These are phyloP conservation scores for Kuschelorhynchus macadamiae DNA, from an alignment of 2,888 invertebrate genomes.

Conservation along the genomic window DNA sequence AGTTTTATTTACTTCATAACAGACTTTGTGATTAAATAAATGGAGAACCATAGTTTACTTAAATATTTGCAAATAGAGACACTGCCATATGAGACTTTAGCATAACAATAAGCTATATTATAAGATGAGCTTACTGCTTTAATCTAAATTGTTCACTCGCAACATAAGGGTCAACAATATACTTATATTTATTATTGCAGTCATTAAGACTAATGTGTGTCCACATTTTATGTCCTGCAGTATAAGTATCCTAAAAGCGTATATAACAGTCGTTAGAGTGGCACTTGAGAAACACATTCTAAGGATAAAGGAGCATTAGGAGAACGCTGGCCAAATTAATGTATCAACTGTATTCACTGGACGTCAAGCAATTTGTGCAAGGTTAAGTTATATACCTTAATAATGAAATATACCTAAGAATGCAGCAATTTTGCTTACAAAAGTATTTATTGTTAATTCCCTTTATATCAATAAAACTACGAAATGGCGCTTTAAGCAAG, in stretches of 20 bases:
- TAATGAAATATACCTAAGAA: slow-evolving; percentile 16
- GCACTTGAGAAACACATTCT: slow-evolving; percentile 28
- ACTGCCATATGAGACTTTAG: no score
- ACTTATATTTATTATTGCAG: slow-evolving; percentile 19
- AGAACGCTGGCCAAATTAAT: slow-evolving; percentile 29
- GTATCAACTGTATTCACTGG: slow-evolving; percentile 14
- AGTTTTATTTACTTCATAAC: no score
- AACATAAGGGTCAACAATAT: slow-evolving; percentile 11
- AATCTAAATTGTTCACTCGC: no score
- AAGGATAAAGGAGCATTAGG: slow-evolving; percentile 26
- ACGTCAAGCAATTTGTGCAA: slow-evolving; percentile 14
- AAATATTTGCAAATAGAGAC: no score
- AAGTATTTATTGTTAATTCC: neutral
- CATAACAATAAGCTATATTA: no score
- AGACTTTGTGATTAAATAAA: no score
- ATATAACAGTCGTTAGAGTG: slow-evolving; percentile 28
- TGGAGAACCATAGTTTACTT: no score
- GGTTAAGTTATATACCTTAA: slow-evolving; percentile 11
- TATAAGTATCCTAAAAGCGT: slow-evolving; percentile 32
- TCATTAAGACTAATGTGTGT: slow-evolving; percentile 29
- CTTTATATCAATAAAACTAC: neutral
- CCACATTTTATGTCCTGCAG: slow-evolving; percentile 18
- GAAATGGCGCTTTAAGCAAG: neutral
- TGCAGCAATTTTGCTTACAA: neutral
- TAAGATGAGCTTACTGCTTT: no score